These are phyloP conservation scores for Taenioides sp. DNA, from an alignment of 2,797 vertebrate genomes.

Conservation along the genomic window DNA sequence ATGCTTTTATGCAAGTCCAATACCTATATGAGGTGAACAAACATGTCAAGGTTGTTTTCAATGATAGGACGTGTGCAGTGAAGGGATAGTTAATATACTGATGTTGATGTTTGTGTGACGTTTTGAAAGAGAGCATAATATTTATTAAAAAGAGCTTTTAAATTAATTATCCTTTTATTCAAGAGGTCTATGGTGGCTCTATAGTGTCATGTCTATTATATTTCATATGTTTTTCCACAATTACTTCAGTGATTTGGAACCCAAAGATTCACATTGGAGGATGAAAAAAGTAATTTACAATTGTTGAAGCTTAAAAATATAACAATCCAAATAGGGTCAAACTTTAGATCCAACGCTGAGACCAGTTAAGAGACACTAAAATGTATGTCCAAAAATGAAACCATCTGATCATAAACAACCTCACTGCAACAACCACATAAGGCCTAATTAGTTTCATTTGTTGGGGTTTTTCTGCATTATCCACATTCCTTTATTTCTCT, in stretches of 20 bases:
- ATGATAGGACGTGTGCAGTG: neutral
- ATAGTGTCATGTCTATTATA: neutral
- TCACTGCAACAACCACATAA: neutral
- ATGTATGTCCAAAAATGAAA: neutral
- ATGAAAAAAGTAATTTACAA: no score
- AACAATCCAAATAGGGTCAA: neutral
- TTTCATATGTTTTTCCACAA: neutral
- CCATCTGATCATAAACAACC: slow-evolving; percentile 5
- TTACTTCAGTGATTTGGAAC: neutral
- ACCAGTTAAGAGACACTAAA: neutral
- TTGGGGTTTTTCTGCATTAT: slow-evolving; percentile 5
- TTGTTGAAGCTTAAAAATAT: no score
- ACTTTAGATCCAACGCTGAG: neutral
- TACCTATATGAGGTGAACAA: neutral
- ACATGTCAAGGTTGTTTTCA: neutral
- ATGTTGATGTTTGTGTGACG: no score
- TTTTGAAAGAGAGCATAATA: no score
- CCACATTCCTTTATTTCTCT: slow-evolving; percentile 22
- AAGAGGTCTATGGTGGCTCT: no score
- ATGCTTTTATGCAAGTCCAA: no score
- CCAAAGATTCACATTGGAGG: no score
- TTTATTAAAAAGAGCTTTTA: no score
- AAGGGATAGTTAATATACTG: no score
- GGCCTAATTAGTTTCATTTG: slow-evolving; percentile 18
- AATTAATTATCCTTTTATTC: no score